A percentile compares a stretch with the other conserved stretches of the same genome.
Conservation (phyloP, 2,113 vertebrate species). For the Andinoacara biseriatus region DNA sequence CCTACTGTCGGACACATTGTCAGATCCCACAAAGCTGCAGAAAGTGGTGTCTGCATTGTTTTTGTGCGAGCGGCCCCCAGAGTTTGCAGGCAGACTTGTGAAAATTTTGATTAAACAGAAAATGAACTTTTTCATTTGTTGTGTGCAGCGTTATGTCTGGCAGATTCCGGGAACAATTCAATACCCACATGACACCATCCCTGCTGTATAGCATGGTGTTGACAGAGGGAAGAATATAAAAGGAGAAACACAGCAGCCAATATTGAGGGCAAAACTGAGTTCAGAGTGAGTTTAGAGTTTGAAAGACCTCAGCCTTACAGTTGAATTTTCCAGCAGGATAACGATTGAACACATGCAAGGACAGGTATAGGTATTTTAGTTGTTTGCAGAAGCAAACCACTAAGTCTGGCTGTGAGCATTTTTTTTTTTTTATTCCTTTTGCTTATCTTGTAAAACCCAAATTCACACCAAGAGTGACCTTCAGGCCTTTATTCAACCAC, state of each 20-base stretch:
- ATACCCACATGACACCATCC: constrained; percentile 53
- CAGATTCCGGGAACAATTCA: constrained; percentile 54
- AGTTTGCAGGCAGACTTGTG: constrained; percentile 42
- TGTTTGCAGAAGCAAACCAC: background rate
- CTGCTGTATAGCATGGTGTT: constrained; percentile 38
- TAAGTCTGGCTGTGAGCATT: background rate
- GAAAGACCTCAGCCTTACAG: constrained; percentile 13
- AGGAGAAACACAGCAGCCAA: constrained; percentile 27
- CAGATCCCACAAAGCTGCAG: constrained; percentile 41
- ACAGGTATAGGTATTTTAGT: background rate
- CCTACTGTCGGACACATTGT: constrained; percentile 39
- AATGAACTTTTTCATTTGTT: constrained; percentile 43
- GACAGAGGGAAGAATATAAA: constrained; percentile 53
- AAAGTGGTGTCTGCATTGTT: constrained; percentile 31
- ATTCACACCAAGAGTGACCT: constrained; percentile 19
- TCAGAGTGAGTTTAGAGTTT: constrained; percentile 33
- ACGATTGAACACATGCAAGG: background rate
- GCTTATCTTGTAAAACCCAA: constrained; percentile 12
- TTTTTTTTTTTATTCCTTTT: background rate
- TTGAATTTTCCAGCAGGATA: constrained; percentile 11
- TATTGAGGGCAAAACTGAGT: constrained; percentile 34
- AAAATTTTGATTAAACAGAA: constrained; percentile 60
- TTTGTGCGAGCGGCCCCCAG: constrained; percentile 18
- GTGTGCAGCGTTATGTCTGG: constrained; percentile 42
- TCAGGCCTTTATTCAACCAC: constrained; percentile 27